Percentiles rank a stretch among this genome's conserved stretches.
Conservation (phyloP, 1,140 invertebrate genomes). For the Megalonaias nervosa region DNA sequence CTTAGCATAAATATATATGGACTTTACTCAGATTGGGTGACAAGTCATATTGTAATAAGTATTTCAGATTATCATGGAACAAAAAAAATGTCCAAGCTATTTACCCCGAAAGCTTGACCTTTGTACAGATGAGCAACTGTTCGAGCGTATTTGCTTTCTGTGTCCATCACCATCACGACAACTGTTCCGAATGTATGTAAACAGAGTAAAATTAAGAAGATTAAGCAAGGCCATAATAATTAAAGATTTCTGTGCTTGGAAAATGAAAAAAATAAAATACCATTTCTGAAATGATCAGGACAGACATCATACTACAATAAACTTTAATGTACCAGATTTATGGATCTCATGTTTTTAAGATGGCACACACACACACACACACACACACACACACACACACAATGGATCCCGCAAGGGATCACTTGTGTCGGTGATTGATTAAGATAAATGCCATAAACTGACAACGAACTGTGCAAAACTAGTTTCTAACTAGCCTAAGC, state of each 20-base stretch:
- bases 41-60: not conserved
- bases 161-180: constrained; percentile 53
- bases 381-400: not conserved
- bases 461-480: too few relatives aligned
- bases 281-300: too few relatives aligned
- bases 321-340: too few relatives aligned
- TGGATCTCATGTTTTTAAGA: too few relatives aligned
- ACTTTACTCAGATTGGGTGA: not conserved
- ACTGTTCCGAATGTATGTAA: constrained; percentile 22
- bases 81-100: not conserved
- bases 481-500: too few relatives aligned
- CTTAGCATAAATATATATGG: too few relatives aligned
- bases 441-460: too few relatives aligned
- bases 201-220: not conserved
- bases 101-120: constrained; percentile 50
- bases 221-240: not conserved
- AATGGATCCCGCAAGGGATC: not conserved
- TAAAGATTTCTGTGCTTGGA: too few relatives aligned
- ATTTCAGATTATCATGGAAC: not conserved
- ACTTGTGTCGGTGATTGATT: too few relatives aligned
- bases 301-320: too few relatives aligned
- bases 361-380: not conserved
- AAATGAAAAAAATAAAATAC: too few relatives aligned
- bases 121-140: constrained; percentile 46
- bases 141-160: constrained; percentile 39